Percentiles rank a stretch among this genome's conserved stretches.
Evolutionary conservation across 2,113 vertebrate species (phyloP).

Genomic region (Oophaga pumilio): DNA sequence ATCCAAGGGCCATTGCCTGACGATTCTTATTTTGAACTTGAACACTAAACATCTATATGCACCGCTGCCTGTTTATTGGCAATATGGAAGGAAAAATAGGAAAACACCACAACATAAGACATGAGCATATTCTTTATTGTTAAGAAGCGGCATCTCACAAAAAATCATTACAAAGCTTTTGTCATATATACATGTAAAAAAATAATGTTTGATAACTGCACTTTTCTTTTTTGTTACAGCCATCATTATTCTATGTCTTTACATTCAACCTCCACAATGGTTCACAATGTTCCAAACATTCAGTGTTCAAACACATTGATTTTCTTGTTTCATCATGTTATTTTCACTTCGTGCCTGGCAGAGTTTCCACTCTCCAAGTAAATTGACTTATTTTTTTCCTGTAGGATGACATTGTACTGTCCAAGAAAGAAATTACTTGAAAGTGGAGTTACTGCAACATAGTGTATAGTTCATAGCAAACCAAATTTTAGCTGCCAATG

Average conservation of each 20-base stretch:
- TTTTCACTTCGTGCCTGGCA: slow-evolving; percentile 5
- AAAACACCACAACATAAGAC: slow-evolving; percentile 65
- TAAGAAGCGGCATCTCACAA: slow-evolving; percentile 72
- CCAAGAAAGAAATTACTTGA: slow-evolving; percentile 35
- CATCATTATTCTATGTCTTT: slow-evolving; percentile 68
- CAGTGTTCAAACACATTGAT: slow-evolving; percentile 64
- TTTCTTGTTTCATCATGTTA: slow-evolving; percentile 64
- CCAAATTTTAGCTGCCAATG: not conserved
- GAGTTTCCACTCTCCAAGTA: not conserved
- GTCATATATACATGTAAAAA: slow-evolving; percentile 76
- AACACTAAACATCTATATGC: not conserved
- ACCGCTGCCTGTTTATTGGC: slow-evolving; percentile 58
- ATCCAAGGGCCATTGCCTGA: no score
- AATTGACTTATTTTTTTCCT: not conserved
- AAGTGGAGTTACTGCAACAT: slow-evolving; percentile 7
- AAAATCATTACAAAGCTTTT: slow-evolving; percentile 76
- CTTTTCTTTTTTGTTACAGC: slow-evolving; percentile 70
- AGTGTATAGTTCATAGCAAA: slow-evolving; percentile 5
- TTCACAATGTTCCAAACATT: slow-evolving; percentile 63
- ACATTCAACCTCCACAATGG: slow-evolving; percentile 60
- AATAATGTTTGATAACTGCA: slow-evolving; percentile 72
- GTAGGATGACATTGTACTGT: slow-evolving; percentile 5
- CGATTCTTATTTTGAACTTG: no score
- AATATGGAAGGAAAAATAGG: slow-evolving; percentile 69
- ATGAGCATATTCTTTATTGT: slow-evolving; percentile 71